Evolutionary conservation across 2,797 vertebrate genomes (phyloP), one percentile per base, ranked within the genome.

Genomic region (Eulemur mongoz): DNA sequence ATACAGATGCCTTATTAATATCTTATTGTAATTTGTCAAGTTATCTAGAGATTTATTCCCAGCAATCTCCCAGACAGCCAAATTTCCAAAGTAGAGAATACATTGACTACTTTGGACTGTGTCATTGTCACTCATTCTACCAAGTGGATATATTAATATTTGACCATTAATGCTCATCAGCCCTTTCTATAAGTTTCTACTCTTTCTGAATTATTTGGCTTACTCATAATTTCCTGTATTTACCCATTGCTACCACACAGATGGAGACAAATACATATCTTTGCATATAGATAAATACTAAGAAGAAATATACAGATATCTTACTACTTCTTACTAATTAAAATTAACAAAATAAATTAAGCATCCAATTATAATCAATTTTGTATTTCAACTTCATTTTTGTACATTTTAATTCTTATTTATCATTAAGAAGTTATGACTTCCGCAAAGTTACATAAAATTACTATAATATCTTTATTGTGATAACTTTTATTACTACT

Each of bases 311-410:
- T 23, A 5, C 22, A 82, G 75, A 15, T 40, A 92, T 65, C 45
- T 95, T 38, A 59, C 70, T 93, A 57, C 6, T 67, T 20, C 2
- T 63, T 73, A 40, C 38, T 94, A 87, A 76, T 45, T 94, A 79
- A 86, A 95, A 81, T 59, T 45, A 96, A 59, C 69, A 87, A 91
- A 75, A 43, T 82, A 92, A 93, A 82, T 67, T 65, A 93, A 75
- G n/a, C 9, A 61, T 91, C 14, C n/a, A 45, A 48, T 89, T 61
- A 50, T 32, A 76, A 30, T 89, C 38, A 54, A 72, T 43, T 83
- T 80, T 91, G 5, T 54, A 69, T 85, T 94, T 96, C 40, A 84
- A 32, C n/a, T 76, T 91, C 20, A 89, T 83, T 94, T 89, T 40
- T 89, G 4, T 94, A 35, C 17, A 65, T 83, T 93, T 90, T 93